Conservation (phyloP, 2,113 vertebrate species). For the Oryzias javanicus region DNA sequence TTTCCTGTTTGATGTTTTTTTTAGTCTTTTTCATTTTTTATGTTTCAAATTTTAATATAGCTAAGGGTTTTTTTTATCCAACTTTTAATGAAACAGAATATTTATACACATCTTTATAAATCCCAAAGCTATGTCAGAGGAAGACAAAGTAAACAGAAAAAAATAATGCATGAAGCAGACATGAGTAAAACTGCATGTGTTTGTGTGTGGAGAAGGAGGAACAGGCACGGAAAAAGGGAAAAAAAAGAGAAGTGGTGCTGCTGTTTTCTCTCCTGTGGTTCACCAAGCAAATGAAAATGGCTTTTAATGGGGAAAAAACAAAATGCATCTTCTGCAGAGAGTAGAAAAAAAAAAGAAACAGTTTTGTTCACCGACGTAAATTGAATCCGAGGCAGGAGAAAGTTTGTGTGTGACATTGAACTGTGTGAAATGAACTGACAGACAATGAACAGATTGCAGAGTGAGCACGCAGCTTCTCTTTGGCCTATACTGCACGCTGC, state of each 20-base stretch:
- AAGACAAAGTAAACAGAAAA: conserved; percentile 23
- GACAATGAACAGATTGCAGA: conserved; percentile 55
- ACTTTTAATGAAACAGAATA: neutral
- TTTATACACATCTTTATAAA: conserved; percentile 13
- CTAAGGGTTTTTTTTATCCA: neutral
- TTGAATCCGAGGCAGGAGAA: conserved; percentile 10
- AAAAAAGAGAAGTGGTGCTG: conserved; percentile 4
- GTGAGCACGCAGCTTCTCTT: conserved; percentile 35
- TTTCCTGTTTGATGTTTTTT: too few relatives aligned
- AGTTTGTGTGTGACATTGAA: conserved; percentile 30
- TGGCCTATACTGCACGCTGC: conserved; percentile 27
- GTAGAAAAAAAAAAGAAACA: neutral
- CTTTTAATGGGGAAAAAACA: conserved; percentile 20
- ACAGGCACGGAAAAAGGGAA: neutral
- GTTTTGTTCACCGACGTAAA: conserved; percentile 21
- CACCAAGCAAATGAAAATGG: conserved; percentile 8
- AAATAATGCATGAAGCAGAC: conserved; percentile 5
- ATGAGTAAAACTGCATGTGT: conserved; percentile 4
- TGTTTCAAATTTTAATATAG: too few relatives aligned
- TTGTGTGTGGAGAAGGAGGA: conserved; percentile 6
- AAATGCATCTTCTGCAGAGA: neutral
- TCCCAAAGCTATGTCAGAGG: conserved; percentile 26
- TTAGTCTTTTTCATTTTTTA: too few relatives aligned
- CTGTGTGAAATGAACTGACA: conserved; percentile 64
- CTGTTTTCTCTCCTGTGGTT: neutral